Base-by-base conservation (phyloP, 2,888 invertebrate genomes). In the Poecilus cupreus region DNA sequence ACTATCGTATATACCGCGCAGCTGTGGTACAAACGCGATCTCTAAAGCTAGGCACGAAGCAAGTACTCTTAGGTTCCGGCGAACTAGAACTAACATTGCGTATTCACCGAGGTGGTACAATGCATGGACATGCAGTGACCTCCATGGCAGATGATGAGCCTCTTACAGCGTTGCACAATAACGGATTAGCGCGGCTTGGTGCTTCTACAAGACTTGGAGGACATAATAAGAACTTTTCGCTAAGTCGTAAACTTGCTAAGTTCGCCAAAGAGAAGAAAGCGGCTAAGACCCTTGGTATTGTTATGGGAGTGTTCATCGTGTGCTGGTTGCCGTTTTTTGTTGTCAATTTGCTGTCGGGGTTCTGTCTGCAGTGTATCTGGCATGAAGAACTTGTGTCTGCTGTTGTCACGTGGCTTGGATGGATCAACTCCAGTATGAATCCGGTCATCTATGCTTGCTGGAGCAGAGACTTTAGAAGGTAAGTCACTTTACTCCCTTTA, bases 261-360 rank as follows among this genome's bases (percentile, higher is more conserved):
- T 96, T 98, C 86, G 97, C 98, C 72, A 98, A 97, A 88, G 98
- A 98, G 89, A 97, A 98, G 89, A 98, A 98, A 89, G 98, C 98
- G 6, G 98, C 98, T 3, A 98, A 98, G 90, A 98, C 98, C 6
- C 90, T 98, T 84, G 98, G 98, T 68, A 98, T 98, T 87, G 98
- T 98, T 85, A 97, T 98, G 95, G 98, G 98, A 81, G 97, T 97
- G 84, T 98, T 98, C 89, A 97, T 98, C 87, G 94, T 98, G 85
- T 98, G 98, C 89, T 98, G 98, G 98, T 91, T 98, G 85, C 98
- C 98, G 82, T 98, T 98, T 90, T 98, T 98, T 89, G 96, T 98
- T 83, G 96, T 97, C 84, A 98, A 98, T 89, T 91, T 98, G 80
- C 90, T 98, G 86, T 96, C 96, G 60, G 98, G 97, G 16, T 95